Evolutionary conservation across 35 echinoderm and acorn worm species (phyloP).

Genomic region (Eucidaris tribuloides): DNA sequence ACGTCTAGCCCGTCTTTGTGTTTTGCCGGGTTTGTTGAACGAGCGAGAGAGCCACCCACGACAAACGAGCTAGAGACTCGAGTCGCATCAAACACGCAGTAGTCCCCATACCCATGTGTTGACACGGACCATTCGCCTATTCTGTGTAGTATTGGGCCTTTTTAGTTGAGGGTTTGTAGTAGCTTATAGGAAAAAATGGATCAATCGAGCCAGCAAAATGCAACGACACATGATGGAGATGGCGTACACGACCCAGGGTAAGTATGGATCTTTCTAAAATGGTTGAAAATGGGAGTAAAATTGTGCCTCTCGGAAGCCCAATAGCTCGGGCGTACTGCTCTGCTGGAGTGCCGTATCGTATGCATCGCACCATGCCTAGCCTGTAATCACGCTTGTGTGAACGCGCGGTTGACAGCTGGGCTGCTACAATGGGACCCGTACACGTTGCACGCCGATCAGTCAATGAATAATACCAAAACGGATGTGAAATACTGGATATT

Average conservation of each 20-base stretch:
- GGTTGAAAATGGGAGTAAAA: slow-evolving; percentile 15
- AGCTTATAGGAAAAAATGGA: slow-evolving; percentile 74
- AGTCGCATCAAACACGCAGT: neutral
- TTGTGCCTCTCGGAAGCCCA: neutral
- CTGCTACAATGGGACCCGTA: slow-evolving; percentile 27
- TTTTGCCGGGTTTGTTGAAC: slow-evolving; percentile 33
- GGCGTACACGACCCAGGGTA: slow-evolving; percentile 65
- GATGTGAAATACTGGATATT: too few species aligned
- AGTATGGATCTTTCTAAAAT: slow-evolving; percentile 29
- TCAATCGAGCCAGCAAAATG: slow-evolving; percentile 68
- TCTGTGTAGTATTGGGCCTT: slow-evolving; percentile 34
- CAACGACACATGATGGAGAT: slow-evolving; percentile 34
- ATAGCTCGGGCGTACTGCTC: neutral
- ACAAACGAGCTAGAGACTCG: neutral
- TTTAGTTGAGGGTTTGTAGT: slow-evolving; percentile 41
- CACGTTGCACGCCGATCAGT: slow-evolving; percentile 4
- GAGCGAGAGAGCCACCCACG: neutral
- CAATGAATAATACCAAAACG: too few species aligned
- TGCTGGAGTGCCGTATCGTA: neutral
- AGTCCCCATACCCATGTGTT: slow-evolving; percentile 28
- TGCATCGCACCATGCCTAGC: neutral
- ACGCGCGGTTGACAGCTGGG: slow-evolving; percentile 7
- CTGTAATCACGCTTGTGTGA: neutral
- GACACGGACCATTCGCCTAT: slow-evolving; percentile 11
- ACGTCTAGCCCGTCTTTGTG: slow-evolving; percentile 15